Base-by-base conservation (phyloP, 2,797 vertebrate species). In the Chloroceryle inda region DNA sequence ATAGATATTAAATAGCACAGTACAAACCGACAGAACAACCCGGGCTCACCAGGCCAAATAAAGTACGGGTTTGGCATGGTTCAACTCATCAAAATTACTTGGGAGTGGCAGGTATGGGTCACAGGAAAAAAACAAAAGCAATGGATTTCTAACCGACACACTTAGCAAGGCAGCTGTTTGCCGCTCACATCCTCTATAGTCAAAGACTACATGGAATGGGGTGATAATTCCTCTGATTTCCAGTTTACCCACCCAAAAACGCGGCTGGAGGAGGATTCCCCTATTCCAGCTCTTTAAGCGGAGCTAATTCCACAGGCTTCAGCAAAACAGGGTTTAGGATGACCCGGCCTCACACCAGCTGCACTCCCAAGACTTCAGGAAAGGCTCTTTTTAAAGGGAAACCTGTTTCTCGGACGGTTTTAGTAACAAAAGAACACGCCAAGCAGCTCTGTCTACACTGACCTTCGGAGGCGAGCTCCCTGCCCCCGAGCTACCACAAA, bases 171-270 rank as follows among this genome's bases (percentile, higher is more conserved):
- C 24, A 79, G 29, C 45, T 37, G 58, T 4, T 55, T 23, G 19
- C 11, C 33, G 2, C 37, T 52, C 49, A 13, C 31, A 27, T 0
- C 24, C n/a, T 24, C 0, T 5, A 27, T 4, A 11, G 42, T 3
- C 53, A 49, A 44, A 40, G 9, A 6, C n/a, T 23, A 6, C 0
- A 0, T 5, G 17, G 13, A 5, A 4, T 0, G 7, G 3, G 11
- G 15, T 0, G 20, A 1, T 2, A 67, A 56, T 8, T 35, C 23
- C 40, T 31, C 42, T 1, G 13, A 31, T 6, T 7, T 6, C 13
- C 56, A 71, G 33, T 26, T 93, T 56, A 83, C 85, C 38, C 37
- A 10, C 78, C 8, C 3, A 2, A 7, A 80, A 74, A 56, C 0
- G 53, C 49, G 2, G 7, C 45, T 12, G 59, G 9, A 66, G 8